Evolutionary conservation across 2,888 invertebrate species (phyloP).

Genomic region (Pseudococcus longispinus): DNA sequence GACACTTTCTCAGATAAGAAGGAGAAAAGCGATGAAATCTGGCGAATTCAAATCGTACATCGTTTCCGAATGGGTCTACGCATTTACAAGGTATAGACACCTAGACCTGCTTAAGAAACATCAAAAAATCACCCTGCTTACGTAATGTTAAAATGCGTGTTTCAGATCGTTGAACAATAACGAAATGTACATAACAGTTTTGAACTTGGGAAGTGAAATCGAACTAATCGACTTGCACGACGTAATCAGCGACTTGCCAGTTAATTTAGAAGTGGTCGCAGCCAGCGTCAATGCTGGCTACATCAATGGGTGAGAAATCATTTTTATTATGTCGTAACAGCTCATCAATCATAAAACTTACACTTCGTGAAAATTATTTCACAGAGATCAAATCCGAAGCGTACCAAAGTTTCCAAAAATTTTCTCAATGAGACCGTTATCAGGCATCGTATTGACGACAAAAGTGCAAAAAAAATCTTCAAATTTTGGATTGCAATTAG

Average conservation of each 20-base stretch:
- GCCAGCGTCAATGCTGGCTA: slow-evolving; percentile 63
- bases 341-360: no score
- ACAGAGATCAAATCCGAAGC: neutral
- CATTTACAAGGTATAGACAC: neutral
- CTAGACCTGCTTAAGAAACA: no score
- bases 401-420: slow-evolving; percentile 7
- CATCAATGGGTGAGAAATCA: slow-evolving; percentile 61
- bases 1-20: slow-evolving; percentile 52
- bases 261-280: slow-evolving; percentile 62
- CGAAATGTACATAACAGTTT: slow-evolving; percentile 50
- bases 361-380: no score
- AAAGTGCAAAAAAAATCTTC: neutral
- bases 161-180: slow-evolving; percentile 54
- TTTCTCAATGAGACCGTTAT: slow-evolving; percentile 21
- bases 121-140: no score
- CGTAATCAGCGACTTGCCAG: slow-evolving; percentile 61
- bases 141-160: no score
- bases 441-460: neutral
- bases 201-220: slow-evolving; percentile 60
- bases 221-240: slow-evolving; percentile 62
- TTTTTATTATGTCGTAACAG: neutral
- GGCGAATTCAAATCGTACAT: slow-evolving; percentile 34
- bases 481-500: neutral
- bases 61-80: slow-evolving; percentile 2
- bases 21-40: neutral